These are phyloP conservation scores for Cryptoleucopteryx plumbea DNA, from an alignment of 2,113 vertebrate genomes.

Conservation along the genomic window DNA sequence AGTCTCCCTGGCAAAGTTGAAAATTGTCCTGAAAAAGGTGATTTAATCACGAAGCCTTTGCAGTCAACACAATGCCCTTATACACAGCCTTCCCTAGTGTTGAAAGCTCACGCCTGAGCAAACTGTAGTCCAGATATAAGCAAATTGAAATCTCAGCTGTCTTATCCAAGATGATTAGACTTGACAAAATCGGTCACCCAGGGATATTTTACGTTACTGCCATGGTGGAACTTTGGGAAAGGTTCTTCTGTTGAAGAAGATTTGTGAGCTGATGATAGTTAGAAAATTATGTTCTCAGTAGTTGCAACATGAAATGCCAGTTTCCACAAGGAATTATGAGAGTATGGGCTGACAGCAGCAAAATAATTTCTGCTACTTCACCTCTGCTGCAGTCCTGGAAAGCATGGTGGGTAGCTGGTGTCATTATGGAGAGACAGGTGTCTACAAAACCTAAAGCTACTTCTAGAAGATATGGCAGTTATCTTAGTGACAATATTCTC, in stretches of 20 bases:
- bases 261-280: not conserved
- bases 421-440: not conserved
- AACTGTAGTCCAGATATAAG: not conserved
- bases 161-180: not conserved
- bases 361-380: not conserved
- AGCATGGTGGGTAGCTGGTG: not conserved
- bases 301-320: not conserved
- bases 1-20: not conserved
- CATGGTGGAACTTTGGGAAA: not conserved
- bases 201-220: not conserved
- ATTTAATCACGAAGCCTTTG: not conserved
- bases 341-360: not conserved
- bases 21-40: slow-evolving; percentile 5
- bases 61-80: not conserved
- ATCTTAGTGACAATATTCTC: not conserved
- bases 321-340: not conserved
- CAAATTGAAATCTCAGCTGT: not conserved
- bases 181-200: not conserved
- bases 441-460: not conserved
- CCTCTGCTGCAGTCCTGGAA: not conserved
- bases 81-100: not conserved
- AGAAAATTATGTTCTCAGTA: not conserved
- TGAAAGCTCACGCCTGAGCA: not conserved
- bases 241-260: not conserved
- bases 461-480: not conserved